phyloP scores from a whole-genome alignment of 2,113 vertebrate species.

The Nibea albiflora region DNA sequence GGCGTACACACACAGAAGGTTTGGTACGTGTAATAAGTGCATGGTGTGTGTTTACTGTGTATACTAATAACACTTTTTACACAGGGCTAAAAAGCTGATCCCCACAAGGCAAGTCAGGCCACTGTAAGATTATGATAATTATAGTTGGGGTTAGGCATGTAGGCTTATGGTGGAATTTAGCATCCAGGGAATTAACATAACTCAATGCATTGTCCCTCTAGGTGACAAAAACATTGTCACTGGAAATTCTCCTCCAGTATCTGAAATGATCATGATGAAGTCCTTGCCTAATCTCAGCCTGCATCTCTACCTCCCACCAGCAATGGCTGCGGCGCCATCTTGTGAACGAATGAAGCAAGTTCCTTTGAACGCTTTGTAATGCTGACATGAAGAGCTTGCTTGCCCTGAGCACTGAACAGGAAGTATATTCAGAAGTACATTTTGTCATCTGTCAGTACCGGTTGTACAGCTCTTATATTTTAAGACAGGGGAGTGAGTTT shows the following conservation, averaged over 20 bases:
- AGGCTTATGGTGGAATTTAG: not conserved
- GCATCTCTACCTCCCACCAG: not conserved
- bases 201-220: not conserved
- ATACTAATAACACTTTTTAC: not conserved
- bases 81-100: not conserved
- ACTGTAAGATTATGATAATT: not conserved
- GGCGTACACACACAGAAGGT: not conserved
- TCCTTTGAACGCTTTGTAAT: not conserved
- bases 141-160: too few relatives aligned
- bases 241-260: not conserved
- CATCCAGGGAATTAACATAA: not conserved
- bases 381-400: not conserved
- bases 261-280: not conserved
- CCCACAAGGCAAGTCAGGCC: not conserved
- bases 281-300: not conserved
- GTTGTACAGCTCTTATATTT: constrained; percentile 6
- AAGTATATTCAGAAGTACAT: constrained; percentile 12
- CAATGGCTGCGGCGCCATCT: constrained; percentile 69
- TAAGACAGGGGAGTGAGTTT: not conserved
- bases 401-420: constrained; percentile 3
- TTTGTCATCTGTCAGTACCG: constrained; percentile 18
- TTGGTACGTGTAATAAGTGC: not conserved
- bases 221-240: not conserved
- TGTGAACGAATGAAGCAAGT: constrained; percentile 54
- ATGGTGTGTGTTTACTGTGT: not conserved